Evolutionary conservation across 2,888 invertebrate species (phyloP).

Genomic region (Eristalis pertinax): DNA sequence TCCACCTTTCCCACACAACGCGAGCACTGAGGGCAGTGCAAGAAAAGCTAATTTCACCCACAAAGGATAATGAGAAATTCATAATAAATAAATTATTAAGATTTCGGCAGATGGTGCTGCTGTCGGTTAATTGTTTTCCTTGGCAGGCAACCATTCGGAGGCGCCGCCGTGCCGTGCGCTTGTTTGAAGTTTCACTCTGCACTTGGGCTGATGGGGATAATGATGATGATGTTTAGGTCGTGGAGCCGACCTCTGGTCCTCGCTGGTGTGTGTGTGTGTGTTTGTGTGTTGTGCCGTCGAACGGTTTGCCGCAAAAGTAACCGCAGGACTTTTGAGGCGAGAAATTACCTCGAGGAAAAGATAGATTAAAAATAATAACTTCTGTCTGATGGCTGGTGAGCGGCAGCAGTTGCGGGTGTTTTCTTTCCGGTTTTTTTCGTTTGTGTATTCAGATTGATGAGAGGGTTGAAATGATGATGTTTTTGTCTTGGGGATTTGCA

Average conservation of each 20-base stretch:
- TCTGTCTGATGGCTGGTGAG: constrained; percentile 30
- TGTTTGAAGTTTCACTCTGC: constrained; percentile 59
- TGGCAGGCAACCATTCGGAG: constrained; percentile 17
- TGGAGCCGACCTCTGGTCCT: constrained; percentile 45
- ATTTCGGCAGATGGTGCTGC: constrained; percentile 71
- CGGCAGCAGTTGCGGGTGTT: neutral
- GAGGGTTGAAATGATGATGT: constrained; percentile 32
- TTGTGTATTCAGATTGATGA: constrained; percentile 30
- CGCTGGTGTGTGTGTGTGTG: constrained; percentile 49
- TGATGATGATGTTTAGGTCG: constrained; percentile 63
- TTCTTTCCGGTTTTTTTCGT: neutral
- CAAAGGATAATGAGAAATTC: constrained; percentile 71
- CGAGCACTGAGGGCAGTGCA: neutral
- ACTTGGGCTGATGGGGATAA: constrained; percentile 62
- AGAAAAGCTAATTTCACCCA: constrained; percentile 58
- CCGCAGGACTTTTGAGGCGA: constrained; percentile 66
- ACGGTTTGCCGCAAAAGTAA: constrained; percentile 58
- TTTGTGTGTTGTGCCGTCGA: constrained; percentile 43
- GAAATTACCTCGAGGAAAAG: constrained; percentile 50
- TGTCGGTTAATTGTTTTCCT: constrained; percentile 70
- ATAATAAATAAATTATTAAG: constrained; percentile 73
- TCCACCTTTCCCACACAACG: constrained; percentile 25
- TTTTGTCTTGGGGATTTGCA: constrained; percentile 24
- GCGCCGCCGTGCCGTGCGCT: constrained; percentile 8
- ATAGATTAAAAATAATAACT: constrained; percentile 65